Evolutionary conservation across 2,113 vertebrate species (phyloP), one percentile per base, ranked within the genome.

Genomic region (Gobiocypris rarus): DNA sequence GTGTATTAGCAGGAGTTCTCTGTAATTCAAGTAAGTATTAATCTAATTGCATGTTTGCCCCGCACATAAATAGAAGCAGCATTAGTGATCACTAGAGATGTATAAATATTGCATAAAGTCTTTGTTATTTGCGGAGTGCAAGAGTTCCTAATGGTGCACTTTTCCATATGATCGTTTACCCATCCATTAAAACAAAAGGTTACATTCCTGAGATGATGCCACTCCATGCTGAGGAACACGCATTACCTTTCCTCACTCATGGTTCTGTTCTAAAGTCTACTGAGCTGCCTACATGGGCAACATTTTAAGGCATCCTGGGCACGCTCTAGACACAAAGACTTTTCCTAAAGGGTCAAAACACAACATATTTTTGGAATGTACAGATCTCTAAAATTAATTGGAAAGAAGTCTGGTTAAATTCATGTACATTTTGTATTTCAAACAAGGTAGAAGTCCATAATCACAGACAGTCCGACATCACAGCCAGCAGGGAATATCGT

Each of bases 61-160:
- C 86, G 90, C 85, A 91, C 91, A 86, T 89, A 90, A 92, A 88
- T 52, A 45, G 88, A 93, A 92, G 89, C 89, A 89, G 90, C 92
- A 93, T 92, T 91, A 91, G 89, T 50, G 61, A 85, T 88, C 88
- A 92, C 90, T 87, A 89, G 89, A 91, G 76, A 83, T 63, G 86
- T 91, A 94, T 93, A 91, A 93, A 94, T 93, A 93, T 93, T 94
- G 91, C 91, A 94, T 92, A 90, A 91, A 88, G 88, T 88, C 92
- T 92, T 94, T 94, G 93, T 93, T 92, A 93, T 90, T 89, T 88
- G 87, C 88, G 73, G 89, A 84, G 89, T 85, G 89, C 88, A 84
- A 59, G 93, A 95, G 93, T 94, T 95, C 94, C 94, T 96, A 96
- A 97, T 95, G 94, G 93, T 94, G 94, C 94, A 96, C 94, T 96